A percentile compares a stretch with the other conserved stretches of the same genome.
phyloP scores from a whole-genome alignment of 1,140 invertebrate genomes.

The Neodiprion fabricii region DNA sequence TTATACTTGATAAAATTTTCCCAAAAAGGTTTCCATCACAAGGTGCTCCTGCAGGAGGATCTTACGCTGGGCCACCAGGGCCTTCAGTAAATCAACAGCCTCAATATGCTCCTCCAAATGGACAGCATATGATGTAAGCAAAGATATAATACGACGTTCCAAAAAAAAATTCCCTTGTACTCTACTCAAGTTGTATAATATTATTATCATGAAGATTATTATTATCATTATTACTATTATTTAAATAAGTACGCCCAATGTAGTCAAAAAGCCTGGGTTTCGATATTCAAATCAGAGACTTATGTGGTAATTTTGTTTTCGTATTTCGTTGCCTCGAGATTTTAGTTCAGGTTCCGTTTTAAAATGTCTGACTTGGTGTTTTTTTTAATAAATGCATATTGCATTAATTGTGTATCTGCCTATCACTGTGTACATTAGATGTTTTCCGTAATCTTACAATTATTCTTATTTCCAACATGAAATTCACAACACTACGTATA shows the following conservation, averaged over 20 bases:
- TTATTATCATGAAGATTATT: conserved; percentile 30
- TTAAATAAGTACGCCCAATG: conserved; percentile 44
- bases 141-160: conserved; percentile 14
- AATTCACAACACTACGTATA: no score
- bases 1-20: not conserved
- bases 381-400: not conserved
- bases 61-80: conserved; percentile 36
- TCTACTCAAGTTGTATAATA: conserved; percentile 47
- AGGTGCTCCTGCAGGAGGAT: conserved; percentile 22
- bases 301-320: no score
- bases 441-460: not conserved
- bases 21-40: conserved; percentile 44
- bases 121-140: conserved; percentile 51
- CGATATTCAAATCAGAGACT: conserved; percentile 19
- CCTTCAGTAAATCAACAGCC: conserved; percentile 41
- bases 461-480: not conserved
- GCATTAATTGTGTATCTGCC: no score
- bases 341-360: not conserved
- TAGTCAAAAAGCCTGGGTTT: conserved; percentile 48
- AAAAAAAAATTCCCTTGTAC: conserved; percentile 36
- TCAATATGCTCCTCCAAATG: conserved; percentile 47
- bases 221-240: conserved; percentile 41
- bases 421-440: no score
- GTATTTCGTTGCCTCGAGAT: no score
- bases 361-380: not conserved